Conservation (phyloP, 23 tunicate species). For the Ciona savignyi region DNA sequence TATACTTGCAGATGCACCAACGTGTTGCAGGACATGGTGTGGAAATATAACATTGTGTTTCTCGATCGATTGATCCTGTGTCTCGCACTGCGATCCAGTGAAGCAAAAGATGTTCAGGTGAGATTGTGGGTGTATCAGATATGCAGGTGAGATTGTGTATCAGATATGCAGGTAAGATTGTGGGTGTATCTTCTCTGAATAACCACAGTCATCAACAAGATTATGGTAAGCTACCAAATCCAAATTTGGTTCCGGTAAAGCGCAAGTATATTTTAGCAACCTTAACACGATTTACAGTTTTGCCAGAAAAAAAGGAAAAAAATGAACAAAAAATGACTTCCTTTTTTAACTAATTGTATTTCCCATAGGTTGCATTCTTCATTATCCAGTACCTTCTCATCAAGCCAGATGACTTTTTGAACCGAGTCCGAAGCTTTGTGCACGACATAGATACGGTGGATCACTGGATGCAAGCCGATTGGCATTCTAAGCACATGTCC, state of each 20-base stretch:
- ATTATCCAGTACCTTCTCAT: conserved; percentile 81
- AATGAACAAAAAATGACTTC: too few relatives aligned
- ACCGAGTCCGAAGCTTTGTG: conserved; percentile 54
- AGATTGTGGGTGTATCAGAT: not conserved
- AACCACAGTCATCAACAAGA: too few relatives aligned
- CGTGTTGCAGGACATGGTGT: conserved; percentile 73
- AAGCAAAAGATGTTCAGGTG: conserved; percentile 66
- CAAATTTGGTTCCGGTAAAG: too few relatives aligned
- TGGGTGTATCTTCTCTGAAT: too few relatives aligned
- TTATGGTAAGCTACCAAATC: too few relatives aligned
- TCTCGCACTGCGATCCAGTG: conserved; percentile 73
- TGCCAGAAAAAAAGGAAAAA: too few relatives aligned
- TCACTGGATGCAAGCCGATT: conserved; percentile 60
- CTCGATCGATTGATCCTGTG: conserved; percentile 82
- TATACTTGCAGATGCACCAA: conserved; percentile 26
- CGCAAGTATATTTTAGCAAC: too few relatives aligned
- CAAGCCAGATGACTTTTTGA: conserved; percentile 80
- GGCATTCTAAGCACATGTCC: conserved; percentile 83
- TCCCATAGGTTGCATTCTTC: conserved; percentile 71
- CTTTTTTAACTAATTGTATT: not conserved
- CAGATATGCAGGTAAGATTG: too few relatives aligned
- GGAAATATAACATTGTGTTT: conserved; percentile 75
- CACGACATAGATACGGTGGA: conserved; percentile 62
- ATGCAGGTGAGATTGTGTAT: too few relatives aligned
- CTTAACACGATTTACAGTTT: too few relatives aligned